A percentile compares a stretch with the other conserved stretches of the same genome.
These are phyloP conservation scores for Lagocephalus sceleratus DNA, from an alignment of 2,797 vertebrate species.

Conservation along the genomic window DNA sequence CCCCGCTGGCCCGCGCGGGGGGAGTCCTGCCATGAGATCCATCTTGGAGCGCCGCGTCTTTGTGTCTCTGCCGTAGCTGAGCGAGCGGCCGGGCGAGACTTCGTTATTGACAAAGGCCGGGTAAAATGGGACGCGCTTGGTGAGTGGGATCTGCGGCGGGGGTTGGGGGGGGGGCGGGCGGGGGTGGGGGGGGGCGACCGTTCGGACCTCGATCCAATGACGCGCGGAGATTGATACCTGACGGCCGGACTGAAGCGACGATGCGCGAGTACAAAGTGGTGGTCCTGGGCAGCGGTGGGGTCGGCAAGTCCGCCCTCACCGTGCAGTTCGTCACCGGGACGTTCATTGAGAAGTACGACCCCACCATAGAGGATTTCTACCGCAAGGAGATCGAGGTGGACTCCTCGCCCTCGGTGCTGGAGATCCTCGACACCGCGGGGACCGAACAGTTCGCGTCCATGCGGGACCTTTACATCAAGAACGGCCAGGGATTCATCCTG, in stretches of 20 bases:
- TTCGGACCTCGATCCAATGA: conserved; percentile 61
- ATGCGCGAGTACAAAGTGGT: conserved; percentile 99
- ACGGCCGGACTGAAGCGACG: conserved; percentile 56
- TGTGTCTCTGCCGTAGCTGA: conserved; percentile 76
- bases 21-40: conserved; percentile 73
- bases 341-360: conserved; percentile 98
- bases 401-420: conserved; percentile 92
- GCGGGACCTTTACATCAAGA: conserved; percentile 98
- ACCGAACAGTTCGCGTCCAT: conserved; percentile 98
- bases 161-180: too few species aligned
- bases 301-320: conserved; percentile 95
- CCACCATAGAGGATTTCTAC: conserved; percentile 97
- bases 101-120: conserved; percentile 50
- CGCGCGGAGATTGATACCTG: conserved; percentile 58
- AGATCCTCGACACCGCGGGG: conserved; percentile 95
- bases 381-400: conserved; percentile 98
- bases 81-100: conserved; percentile 48
- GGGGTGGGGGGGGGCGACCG: too few species aligned
- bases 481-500: conserved; percentile 94
- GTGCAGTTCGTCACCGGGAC: conserved; percentile 97
- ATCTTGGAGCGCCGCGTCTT: conserved; percentile 73
- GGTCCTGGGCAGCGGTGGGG: conserved; percentile 95
- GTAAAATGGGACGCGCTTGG: conserved; percentile 65
- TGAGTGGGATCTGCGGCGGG: conserved; percentile 37
- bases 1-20: conserved; percentile 63